Conservation (phyloP, 2,113 vertebrate species). For the Calyptomena viridis region DNA sequence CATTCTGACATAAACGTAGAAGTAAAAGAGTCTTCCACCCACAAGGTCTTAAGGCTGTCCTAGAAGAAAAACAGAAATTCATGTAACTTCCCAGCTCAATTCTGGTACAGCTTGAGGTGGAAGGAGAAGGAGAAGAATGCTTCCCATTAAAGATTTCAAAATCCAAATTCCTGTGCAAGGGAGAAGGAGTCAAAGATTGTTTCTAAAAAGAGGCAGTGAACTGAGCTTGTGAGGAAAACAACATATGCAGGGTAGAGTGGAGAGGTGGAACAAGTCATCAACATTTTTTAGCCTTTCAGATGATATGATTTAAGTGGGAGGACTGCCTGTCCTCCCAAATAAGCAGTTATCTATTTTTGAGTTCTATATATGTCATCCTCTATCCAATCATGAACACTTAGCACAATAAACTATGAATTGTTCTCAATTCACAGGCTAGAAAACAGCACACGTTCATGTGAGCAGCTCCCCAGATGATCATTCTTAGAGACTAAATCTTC, state of each 20-base stretch:
- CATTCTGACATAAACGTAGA: background rate
- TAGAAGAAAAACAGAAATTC: slow-evolving; percentile 28
- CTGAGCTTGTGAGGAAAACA: slow-evolving; percentile 37
- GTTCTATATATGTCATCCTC: slow-evolving; percentile 30
- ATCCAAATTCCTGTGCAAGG: background rate
- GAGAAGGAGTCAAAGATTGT: slow-evolving; percentile 12
- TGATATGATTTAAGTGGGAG: slow-evolving; percentile 55
- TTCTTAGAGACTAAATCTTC: background rate
- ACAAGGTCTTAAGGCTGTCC: background rate
- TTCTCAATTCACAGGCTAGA: background rate
- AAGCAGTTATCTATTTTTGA: slow-evolving; percentile 50
- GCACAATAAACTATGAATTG: slow-evolving; percentile 36
- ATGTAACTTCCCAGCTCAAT: background rate
- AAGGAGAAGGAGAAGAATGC: background rate
- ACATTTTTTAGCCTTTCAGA: slow-evolving; percentile 48
- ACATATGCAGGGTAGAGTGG: slow-evolving; percentile 39
- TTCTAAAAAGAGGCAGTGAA: slow-evolving; percentile 50
- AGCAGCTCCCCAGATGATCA: background rate
- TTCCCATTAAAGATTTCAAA: background rate
- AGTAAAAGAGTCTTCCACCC: background rate
- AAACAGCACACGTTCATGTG: background rate
- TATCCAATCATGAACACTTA: slow-evolving; percentile 40
- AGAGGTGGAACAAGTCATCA: slow-evolving; percentile 61
- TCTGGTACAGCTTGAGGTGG: background rate
- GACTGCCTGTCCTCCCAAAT: slow-evolving; percentile 59